These are phyloP conservation scores for Coelinius sp. DNA, from an alignment of 2,888 invertebrate species.

Conservation along the genomic window DNA sequence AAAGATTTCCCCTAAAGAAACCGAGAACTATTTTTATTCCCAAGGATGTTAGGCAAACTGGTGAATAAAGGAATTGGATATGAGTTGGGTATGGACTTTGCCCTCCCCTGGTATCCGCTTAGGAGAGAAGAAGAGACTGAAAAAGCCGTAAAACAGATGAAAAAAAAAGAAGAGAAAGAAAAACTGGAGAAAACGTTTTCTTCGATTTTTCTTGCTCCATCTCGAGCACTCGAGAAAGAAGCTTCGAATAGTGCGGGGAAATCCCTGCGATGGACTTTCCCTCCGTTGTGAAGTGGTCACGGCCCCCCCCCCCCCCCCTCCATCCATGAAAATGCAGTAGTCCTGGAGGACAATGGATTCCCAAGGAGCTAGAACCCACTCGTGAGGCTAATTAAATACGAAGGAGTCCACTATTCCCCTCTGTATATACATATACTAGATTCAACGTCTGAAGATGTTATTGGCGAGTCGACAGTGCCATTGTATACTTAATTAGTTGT, in stretches of 20 bases:
- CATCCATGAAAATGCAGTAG: constrained; percentile 46
- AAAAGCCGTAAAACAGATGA: no score
- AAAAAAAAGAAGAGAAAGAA: background rate
- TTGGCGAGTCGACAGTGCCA: constrained; percentile 36
- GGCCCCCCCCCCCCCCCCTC: background rate
- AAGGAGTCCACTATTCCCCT: constrained; percentile 36
- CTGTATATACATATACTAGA: constrained; percentile 23
- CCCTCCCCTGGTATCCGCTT: constrained; percentile 11
- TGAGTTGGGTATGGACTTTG: constrained; percentile 38
- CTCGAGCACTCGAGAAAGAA: background rate
- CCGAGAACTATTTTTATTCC: background rate
- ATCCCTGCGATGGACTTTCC: background rate
- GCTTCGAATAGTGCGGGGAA: constrained; percentile 1
- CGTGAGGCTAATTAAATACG: constrained; percentile 43
- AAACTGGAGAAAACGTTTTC: constrained; percentile 15
- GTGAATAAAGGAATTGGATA: constrained; percentile 43
- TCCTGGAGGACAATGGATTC: constrained; percentile 46
- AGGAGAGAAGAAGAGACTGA: background rate
- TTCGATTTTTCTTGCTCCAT: background rate
- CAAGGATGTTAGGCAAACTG: constrained; percentile 35
- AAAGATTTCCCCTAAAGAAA: no score
- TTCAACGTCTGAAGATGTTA: constrained; percentile 29
- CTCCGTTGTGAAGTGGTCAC: constrained; percentile 22
- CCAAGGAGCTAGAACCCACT: constrained; percentile 19
- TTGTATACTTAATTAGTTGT: constrained; percentile 38